Evolutionary conservation across 2,797 vertebrate genomes (phyloP), one percentile per base, ranked within the genome.

Genomic region (Ibycter americanus): DNA sequence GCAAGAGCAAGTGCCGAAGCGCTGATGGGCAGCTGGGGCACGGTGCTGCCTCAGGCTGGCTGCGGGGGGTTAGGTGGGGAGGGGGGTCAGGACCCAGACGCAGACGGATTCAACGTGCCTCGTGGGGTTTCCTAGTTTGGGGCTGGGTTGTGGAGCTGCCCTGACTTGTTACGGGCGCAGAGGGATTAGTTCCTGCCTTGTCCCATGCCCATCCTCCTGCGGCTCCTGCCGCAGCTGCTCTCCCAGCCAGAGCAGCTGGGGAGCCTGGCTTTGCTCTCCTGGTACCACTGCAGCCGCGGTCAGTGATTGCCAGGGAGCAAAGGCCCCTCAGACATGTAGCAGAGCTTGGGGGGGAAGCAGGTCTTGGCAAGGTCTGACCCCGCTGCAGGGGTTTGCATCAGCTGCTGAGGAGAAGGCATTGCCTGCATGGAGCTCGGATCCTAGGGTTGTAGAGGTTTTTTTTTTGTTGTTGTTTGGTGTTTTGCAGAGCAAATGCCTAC

Each of bases 401-500:
- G 0, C 63, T 66, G 55, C 55, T 85, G 32, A 16, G 9, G 25
- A 63, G 46, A 54, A 46, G 21, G 3, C 4, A 2, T 38, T 51
- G 32, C 17, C 36, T 78, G 36, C 20, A 12, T 9, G 29, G 56
- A 89, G 44, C 11, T 67, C 56, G 20, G 29, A 40, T 36, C 18
- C 49, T 18, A 34, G 19, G 11, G 7, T 0, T 71, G 29, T 6
- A 67, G 47, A 62, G 7, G 11, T 8, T 0, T 0, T 3, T 26
- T 5, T n/a, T 46, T 34, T 3, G 12, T 49, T 40, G 19, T 3
- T 55, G 4, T 25, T 66, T 23, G 4, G 3, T 11, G 29, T 46
- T 56, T 7, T 4, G 6, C 21, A 34, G 68, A 52, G 31, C 8
- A 90, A 83, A 67, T 32, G 3, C 21, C 21, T 21, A 1, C 15